Conservation (phyloP, 2,113 vertebrate genomes). For the Oenanthe oenanthe region DNA sequence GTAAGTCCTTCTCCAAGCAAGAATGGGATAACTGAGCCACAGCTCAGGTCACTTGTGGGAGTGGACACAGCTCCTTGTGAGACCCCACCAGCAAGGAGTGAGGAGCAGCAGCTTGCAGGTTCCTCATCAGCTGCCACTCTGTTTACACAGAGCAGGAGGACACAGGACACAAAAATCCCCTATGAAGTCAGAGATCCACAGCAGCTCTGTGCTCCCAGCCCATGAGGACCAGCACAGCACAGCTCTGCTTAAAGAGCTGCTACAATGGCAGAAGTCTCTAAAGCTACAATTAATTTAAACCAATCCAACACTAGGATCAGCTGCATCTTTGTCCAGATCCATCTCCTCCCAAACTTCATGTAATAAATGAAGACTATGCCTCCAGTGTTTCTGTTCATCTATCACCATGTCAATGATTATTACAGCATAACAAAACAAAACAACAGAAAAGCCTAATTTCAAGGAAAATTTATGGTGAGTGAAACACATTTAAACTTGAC, state of each 20-base stretch:
- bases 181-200: background rate
- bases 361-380: background rate
- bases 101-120: background rate
- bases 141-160: background rate
- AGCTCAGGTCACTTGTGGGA: accelerated
- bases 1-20: background rate
- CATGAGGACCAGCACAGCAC: accelerated
- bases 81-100: background rate
- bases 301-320: background rate
- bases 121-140: background rate
- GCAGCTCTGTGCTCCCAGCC: background rate
- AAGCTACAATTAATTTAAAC: background rate
- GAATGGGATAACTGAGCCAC: accelerated
- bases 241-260: background rate
- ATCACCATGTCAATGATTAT: background rate
- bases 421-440: background rate
- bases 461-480: conserved; percentile 13
- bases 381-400: background rate
- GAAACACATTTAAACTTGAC: background rate
- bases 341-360: background rate
- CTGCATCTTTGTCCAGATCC: background rate
- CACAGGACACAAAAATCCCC: background rate
- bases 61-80: background rate
- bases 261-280: background rate
- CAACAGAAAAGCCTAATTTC: conserved; percentile 8